Evolutionary conservation across 2,113 vertebrate species (phyloP).

Genomic region (Donacobius atricapilla): DNA sequence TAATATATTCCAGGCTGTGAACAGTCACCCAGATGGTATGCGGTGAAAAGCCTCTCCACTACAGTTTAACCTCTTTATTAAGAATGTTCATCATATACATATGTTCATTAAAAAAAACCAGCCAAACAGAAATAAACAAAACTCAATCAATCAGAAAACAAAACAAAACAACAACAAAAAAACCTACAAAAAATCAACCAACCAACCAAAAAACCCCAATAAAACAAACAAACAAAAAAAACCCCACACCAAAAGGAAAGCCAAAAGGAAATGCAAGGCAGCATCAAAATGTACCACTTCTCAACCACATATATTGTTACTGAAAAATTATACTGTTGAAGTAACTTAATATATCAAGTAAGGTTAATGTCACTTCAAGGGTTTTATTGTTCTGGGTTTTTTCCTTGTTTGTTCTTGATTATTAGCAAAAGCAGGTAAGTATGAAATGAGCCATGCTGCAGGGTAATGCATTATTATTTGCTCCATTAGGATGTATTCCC

Average conservation of each 20-base stretch:
- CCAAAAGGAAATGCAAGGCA: not conserved
- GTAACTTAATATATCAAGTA: not conserved
- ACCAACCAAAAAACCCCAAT: not conserved
- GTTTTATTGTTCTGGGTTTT: not conserved
- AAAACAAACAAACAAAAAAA: not conserved
- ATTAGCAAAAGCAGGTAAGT: not conserved
- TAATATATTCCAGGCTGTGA: not conserved
- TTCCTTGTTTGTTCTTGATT: not conserved
- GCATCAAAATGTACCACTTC: not conserved
- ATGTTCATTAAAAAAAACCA: not conserved
- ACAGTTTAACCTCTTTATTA: not conserved
- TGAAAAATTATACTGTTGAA: not conserved
- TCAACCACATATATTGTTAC: not conserved
- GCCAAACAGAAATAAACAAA: not conserved
- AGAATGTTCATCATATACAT: not conserved
- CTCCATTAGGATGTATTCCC: not conserved
- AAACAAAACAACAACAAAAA: not conserved
- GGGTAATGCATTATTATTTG: not conserved
- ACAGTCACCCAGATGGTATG: not conserved
- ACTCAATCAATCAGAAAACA: no score
- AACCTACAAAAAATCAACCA: not conserved
- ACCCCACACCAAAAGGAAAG: not conserved
- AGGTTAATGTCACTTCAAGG: not conserved
- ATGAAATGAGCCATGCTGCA: not conserved
- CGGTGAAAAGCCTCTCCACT: not conserved